Percentiles rank a stretch among this genome's conserved stretches.
phyloP scores from a whole-genome alignment of 2,888 invertebrate species.

The Pheosia tremula region DNA sequence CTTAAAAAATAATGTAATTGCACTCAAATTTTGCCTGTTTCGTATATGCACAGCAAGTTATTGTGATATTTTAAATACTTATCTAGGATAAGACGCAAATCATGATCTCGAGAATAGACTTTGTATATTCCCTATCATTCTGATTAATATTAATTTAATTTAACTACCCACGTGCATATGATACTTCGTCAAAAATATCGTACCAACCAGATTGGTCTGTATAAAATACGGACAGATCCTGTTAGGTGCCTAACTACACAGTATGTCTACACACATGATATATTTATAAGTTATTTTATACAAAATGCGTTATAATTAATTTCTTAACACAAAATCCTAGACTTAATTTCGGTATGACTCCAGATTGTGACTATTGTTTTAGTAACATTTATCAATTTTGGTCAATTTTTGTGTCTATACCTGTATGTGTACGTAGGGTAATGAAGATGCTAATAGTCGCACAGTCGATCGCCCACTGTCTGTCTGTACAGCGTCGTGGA shows the following conservation, averaged over 20 bases:
- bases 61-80: constrained; percentile 84
- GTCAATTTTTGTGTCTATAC: constrained; percentile 74
- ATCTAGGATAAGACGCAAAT: constrained; percentile 77
- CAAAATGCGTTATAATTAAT: constrained; percentile 14
- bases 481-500: background rate
- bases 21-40: constrained; percentile 84
- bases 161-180: constrained; percentile 49
- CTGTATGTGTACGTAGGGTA: constrained; percentile 67
- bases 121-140: constrained; percentile 70
- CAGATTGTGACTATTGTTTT: constrained; percentile 44
- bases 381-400: constrained; percentile 69
- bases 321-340: constrained; percentile 38
- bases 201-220: constrained; percentile 42
- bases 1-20: constrained; percentile 78
- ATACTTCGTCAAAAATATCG: constrained; percentile 48
- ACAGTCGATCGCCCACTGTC: constrained; percentile 39
- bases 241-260: background rate
- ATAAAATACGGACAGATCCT: constrained; percentile 54
- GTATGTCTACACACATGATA: constrained; percentile 20
- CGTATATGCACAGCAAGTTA: constrained; percentile 85
- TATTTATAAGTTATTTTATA: constrained; percentile 32
- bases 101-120: constrained; percentile 76
- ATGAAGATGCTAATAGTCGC: constrained; percentile 63
- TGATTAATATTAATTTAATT: constrained; percentile 72
- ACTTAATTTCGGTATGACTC: constrained; percentile 28